Evolutionary conservation across 2,113 vertebrate species (phyloP), one percentile per base, ranked within the genome.

Genomic region (Opisthocomus hoazin): DNA sequence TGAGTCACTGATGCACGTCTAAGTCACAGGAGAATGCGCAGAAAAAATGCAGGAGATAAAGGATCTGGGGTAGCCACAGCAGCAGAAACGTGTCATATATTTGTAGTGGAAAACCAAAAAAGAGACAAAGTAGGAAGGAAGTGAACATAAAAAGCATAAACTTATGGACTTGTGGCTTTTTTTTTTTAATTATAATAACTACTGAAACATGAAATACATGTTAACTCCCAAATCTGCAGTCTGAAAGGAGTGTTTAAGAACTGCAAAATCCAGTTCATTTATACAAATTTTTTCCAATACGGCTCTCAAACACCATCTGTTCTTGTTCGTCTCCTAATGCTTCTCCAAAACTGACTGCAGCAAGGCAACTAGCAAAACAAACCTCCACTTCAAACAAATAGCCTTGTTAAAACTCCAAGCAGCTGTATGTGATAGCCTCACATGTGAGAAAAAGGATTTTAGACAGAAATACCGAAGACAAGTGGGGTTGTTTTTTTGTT

Each of bases 281-380:
- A 37, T 18, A 5, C 4, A 16, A 5, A 8, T 37, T 89, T 63
- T 51, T 34, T 34, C 26, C 41, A 68, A 4, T 0, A 1, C 14
- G 21, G 29, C 6, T 81, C 39, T 64, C 68, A 56, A 78, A 48
- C 8, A 14, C 16, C 32, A 15, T 6, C 60, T 11, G 22, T 7
- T 61, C 46, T 39, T 51, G 34, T 24, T 21, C n/a, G n/a, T n/a
- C n/a, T n/a, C n/a, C 46, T 54, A 54, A 29, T 10, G 8, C 27
- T 69, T 56, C 57, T 61, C 19, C 29, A 80, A 17, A 56, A 21
- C 29, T 5, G 12, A 74, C 45, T 1, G 5, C 17, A 53, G 48
- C 60, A 58, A 50, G 10, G 7, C n/a, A 58, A 43, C 20, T 36
- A 75, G 17, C 15, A 54, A 48, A 70, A 23, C 6, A 43, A 56